A percentile compares a stretch with the other conserved stretches of the same genome.
phyloP scores from a whole-genome alignment of 1,140 invertebrate genomes.

The Drosophila willistoni region DNA sequence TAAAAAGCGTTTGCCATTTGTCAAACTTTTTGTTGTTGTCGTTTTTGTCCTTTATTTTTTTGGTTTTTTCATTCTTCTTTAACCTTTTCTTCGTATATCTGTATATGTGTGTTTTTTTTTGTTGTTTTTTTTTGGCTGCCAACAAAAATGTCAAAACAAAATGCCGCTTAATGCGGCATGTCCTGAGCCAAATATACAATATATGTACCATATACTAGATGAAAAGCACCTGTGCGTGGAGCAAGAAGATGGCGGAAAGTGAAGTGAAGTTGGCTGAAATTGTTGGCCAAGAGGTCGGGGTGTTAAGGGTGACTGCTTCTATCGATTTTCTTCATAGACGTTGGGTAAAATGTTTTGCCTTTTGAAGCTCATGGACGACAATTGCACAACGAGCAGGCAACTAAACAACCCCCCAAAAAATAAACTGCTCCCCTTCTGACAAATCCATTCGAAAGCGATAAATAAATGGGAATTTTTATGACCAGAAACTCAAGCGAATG shows the following conservation, averaged over 20 bases:
- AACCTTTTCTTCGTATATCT: conserved; percentile 21
- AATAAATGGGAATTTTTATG: conserved; percentile 75
- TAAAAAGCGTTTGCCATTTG: conserved; percentile 25
- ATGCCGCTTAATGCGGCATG: conserved; percentile 75
- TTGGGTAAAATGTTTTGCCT: conserved; percentile 57
- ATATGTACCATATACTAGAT: conserved; percentile 5
- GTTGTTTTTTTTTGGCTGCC: conserved; percentile 16
- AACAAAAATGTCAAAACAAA: conserved; percentile 70
- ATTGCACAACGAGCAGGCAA: conserved; percentile 58
- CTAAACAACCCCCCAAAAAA: conserved; percentile 18
- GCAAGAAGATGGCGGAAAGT: conserved; percentile 7
- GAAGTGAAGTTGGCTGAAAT: conserved; percentile 30
- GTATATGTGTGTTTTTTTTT: conserved; percentile 8
- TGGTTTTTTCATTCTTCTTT: conserved; percentile 20
- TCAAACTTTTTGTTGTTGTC: conserved; percentile 38
- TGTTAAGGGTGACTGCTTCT: conserved; percentile 17
- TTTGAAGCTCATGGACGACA: conserved; percentile 60
- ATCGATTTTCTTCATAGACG: conserved; percentile 72
- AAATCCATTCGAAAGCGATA: conserved; percentile 74
- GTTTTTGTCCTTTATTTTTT: conserved; percentile 54
- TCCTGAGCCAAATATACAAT: conserved; percentile 41
- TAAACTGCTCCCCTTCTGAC: conserved; percentile 33
- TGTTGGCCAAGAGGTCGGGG: neutral
- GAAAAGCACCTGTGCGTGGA: conserved; percentile 41
- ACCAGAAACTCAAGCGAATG: conserved; percentile 47